Evolutionary conservation across 2,888 invertebrate genomes (phyloP).

Genomic region (Nowickia ferox): DNA sequence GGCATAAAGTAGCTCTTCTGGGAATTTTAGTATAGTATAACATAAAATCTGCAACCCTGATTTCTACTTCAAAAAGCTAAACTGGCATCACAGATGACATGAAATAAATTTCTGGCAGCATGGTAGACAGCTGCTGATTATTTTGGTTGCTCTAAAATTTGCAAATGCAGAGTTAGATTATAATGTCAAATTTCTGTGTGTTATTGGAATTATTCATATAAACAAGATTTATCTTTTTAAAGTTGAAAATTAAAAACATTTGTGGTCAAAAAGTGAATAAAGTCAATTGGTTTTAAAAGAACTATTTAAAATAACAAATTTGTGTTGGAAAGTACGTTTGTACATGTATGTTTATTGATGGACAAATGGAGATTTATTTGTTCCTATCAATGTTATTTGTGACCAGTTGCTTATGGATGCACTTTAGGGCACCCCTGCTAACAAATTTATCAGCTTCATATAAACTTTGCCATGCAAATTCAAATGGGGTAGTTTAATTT

Average conservation of each 20-base stretch:
- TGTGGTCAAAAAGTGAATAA: neutral
- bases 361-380: too few species aligned
- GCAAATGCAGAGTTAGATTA: neutral
- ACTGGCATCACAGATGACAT: neutral
- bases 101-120: conserved; percentile 3
- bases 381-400: neutral
- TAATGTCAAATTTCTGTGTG: neutral
- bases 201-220: neutral
- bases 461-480: neutral
- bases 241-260: neutral
- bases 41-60: too few species aligned
- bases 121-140: conserved; percentile 11
- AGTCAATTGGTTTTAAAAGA: neutral
- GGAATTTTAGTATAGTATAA: too few species aligned
- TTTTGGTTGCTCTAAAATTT: neutral
- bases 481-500: conserved; percentile 36
- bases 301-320: too few species aligned
- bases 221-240: neutral
- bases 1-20: too few species aligned
- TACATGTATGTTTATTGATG: too few species aligned
- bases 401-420: conserved; percentile 25
- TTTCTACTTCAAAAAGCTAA: too few species aligned
- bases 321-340: neutral
- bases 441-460: neutral
- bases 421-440: neutral